A percentile compares a stretch with the other conserved stretches of the same genome.
Evolutionary conservation across 1,140 invertebrate genomes (phyloP).

Genomic region (Calliphora vicina): DNA sequence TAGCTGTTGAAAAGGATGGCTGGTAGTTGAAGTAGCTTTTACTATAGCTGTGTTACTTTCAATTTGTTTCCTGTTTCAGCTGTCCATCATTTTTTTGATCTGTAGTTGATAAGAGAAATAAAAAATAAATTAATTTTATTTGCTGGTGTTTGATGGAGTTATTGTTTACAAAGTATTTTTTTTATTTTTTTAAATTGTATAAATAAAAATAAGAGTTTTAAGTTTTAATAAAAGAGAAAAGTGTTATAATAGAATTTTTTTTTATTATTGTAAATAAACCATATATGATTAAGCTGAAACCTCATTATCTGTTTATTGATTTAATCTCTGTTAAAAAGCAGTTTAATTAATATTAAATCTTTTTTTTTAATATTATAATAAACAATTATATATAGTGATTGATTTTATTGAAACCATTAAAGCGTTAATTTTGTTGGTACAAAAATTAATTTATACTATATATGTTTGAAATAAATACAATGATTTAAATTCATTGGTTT

Average conservation of each 20-base stretch:
- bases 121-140: not conserved
- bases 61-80: not conserved
- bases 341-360: not conserved
- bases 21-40: not conserved
- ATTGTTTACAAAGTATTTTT: too few relatives aligned
- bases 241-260: not conserved
- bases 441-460: too few relatives aligned
- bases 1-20: not conserved
- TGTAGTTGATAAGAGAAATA: not conserved
- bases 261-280: not conserved
- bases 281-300: not conserved
- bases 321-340: not conserved
- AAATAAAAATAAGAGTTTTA: too few relatives aligned
- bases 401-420: too few relatives aligned
- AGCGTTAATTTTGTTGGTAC: too few relatives aligned
- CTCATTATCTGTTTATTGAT: not conserved
- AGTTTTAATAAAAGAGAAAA: too few relatives aligned
- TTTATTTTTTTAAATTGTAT: not conserved
- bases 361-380: not conserved
- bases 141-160: not conserved
- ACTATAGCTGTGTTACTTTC: not conserved
- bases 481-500: too few relatives aligned
- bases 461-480: too few relatives aligned
- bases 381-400: too few relatives aligned
- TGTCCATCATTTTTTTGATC: conserved; percentile 6